phyloP scores from a whole-genome alignment of 1,140 invertebrate species.

The Diachasma alloeum region DNA sequence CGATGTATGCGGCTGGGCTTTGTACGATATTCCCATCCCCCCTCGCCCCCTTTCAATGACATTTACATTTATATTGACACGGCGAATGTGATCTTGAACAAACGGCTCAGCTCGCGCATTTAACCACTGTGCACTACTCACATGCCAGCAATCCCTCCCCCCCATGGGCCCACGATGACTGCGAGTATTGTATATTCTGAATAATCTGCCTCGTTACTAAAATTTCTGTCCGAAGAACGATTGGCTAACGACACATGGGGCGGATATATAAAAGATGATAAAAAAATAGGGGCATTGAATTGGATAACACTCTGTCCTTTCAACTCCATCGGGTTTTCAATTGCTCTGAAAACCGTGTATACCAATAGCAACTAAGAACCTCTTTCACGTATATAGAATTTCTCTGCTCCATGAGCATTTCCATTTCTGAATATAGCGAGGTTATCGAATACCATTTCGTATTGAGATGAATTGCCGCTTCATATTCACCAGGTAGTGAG shows the following conservation, averaged over 20 bases:
- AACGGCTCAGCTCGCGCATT: slow-evolving; percentile 15
- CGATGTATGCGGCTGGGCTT: slow-evolving; percentile 45
- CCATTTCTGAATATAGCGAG: not conserved
- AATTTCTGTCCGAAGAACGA: not conserved
- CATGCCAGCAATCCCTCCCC: not conserved
- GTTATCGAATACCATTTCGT: not conserved
- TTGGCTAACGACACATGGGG: not conserved
- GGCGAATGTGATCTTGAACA: slow-evolving; percentile 53
- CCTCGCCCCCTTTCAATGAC: slow-evolving; percentile 39
- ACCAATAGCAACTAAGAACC: not conserved
- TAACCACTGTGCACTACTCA: not conserved
- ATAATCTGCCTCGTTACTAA: not conserved
- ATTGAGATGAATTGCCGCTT: not conserved
- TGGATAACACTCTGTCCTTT: not conserved
- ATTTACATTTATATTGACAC: slow-evolving; percentile 64
- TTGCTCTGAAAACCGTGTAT: not conserved
- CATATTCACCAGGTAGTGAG: not conserved
- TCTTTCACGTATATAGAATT: not conserved
- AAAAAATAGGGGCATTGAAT: not conserved
- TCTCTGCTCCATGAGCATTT: not conserved
- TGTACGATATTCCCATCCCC: not conserved
- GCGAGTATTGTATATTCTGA: not conserved
- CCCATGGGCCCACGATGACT: not conserved
- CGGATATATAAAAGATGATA: not conserved
- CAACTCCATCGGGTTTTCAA: not conserved